Evolutionary conservation across 1,140 invertebrate genomes (phyloP).

Genomic region (Saccostrea glomerata): DNA sequence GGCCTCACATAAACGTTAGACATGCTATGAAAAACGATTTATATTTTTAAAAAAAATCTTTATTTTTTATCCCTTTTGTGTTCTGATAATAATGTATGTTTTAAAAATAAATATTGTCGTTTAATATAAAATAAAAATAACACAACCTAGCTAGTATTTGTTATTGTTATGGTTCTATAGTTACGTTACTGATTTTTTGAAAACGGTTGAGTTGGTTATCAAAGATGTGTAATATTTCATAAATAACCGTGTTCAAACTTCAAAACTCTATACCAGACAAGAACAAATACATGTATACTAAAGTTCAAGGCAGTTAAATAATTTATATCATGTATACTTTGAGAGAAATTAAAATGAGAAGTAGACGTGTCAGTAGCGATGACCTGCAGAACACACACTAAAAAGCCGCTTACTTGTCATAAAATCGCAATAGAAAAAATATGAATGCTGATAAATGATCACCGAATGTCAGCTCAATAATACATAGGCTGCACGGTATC

Average conservation of each 20-base stretch:
- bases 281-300: background rate
- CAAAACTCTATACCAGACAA: background rate
- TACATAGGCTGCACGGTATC: background rate
- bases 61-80: background rate
- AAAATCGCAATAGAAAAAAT: background rate
- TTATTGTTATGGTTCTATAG: conserved; percentile 17
- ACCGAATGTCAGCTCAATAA: background rate
- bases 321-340: background rate
- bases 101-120: too few species aligned
- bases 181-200: background rate
- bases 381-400: background rate
- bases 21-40: too few species aligned
- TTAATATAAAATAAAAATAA: background rate
- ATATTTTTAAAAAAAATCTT: too few species aligned
- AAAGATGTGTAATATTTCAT: background rate
- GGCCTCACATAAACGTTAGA: too few species aligned
- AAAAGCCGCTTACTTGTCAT: background rate
- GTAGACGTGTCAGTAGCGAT: background rate
- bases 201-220: background rate
- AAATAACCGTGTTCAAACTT: background rate
- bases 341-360: background rate
- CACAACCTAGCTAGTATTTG: background rate
- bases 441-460: background rate
- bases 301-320: background rate
- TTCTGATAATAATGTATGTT: background rate